These are phyloP conservation scores for Lasioglossum oenotherae DNA, from an alignment of 2,888 invertebrate species.

Conservation along the genomic window DNA sequence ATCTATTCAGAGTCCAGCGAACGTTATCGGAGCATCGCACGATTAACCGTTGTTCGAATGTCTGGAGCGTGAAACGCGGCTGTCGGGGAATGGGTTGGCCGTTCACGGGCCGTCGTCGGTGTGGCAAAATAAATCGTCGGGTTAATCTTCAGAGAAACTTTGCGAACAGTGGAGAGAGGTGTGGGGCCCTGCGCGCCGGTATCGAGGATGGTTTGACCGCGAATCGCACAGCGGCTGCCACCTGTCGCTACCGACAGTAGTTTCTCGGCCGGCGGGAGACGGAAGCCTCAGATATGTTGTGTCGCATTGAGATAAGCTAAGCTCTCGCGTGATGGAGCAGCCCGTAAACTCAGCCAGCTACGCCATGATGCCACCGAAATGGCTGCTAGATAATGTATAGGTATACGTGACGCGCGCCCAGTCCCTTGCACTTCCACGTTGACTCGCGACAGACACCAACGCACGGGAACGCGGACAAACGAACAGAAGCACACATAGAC, in stretches of 20 bases:
- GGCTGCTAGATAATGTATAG: conserved; percentile 81
- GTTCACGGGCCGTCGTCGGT: background rate
- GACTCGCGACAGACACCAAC: conserved; percentile 1
- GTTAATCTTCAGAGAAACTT: conserved; percentile 80
- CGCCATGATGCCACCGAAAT: conserved; percentile 80
- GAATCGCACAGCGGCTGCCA: conserved; percentile 73
- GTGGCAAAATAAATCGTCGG: conserved; percentile 73
- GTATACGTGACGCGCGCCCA: conserved; percentile 66
- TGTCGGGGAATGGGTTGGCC: background rate
- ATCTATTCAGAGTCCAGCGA: conserved; percentile 44
- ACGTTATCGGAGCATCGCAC: conserved; percentile 74
- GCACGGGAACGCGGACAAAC: background rate
- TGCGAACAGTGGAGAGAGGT: conserved; percentile 68
- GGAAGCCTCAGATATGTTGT: conserved; percentile 82
- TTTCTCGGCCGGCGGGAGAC: conserved; percentile 74
- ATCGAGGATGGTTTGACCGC: conserved; percentile 75
- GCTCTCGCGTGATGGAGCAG: conserved; percentile 82
- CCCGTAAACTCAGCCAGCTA: conserved; percentile 80
- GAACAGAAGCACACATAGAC: conserved; percentile 4
- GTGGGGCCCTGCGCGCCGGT: background rate
- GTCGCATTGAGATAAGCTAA: conserved; percentile 83
- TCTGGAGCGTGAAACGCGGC: conserved; percentile 66
- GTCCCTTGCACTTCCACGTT: conserved; percentile 48
- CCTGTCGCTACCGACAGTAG: conserved; percentile 76
- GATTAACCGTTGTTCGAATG: conserved; percentile 75